Evolutionary conservation across 2,888 invertebrate genomes (phyloP).

Genomic region (Chalcosyrphus nemorum): DNA sequence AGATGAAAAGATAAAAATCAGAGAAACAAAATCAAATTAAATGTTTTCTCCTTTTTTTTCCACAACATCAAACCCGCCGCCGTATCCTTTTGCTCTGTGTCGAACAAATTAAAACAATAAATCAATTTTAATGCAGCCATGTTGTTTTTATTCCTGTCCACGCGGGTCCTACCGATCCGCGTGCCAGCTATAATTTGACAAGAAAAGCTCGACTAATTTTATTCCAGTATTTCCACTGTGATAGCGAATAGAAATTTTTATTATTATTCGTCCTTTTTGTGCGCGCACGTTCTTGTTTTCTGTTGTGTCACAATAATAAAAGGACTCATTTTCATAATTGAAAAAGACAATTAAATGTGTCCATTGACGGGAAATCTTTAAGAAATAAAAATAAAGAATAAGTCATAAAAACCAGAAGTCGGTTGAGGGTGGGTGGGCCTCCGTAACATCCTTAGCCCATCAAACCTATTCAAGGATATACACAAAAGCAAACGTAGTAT

Average conservation of each 20-base stretch:
- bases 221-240: conserved; percentile 1
- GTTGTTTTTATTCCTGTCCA: conserved; percentile 37
- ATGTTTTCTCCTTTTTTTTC: conserved; percentile 1
- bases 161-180: too few species aligned
- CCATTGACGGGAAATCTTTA: conserved; percentile 57
- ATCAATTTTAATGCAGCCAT: conserved; percentile 65
- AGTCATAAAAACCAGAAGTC: conserved; percentile 66
- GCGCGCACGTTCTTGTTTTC: neutral
- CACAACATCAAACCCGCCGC: neutral
- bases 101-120: conserved; percentile 52
- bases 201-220: conserved; percentile 27
- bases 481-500: neutral
- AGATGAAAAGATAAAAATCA: conserved; percentile 33
- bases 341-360: conserved; percentile 67
- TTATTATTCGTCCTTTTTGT: neutral
- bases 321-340: conserved; percentile 68
- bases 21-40: conserved; percentile 31
- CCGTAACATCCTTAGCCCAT: neutral
- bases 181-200: conserved; percentile 3
- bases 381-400: conserved; percentile 58
- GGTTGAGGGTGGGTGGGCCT: neutral
- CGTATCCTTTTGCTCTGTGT: neutral
- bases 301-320: conserved; percentile 38
- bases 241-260: conserved; percentile 43
- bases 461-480: conserved; percentile 38